Conservation (phyloP, 2,113 vertebrate genomes). For the Nerophis ophidion region DNA sequence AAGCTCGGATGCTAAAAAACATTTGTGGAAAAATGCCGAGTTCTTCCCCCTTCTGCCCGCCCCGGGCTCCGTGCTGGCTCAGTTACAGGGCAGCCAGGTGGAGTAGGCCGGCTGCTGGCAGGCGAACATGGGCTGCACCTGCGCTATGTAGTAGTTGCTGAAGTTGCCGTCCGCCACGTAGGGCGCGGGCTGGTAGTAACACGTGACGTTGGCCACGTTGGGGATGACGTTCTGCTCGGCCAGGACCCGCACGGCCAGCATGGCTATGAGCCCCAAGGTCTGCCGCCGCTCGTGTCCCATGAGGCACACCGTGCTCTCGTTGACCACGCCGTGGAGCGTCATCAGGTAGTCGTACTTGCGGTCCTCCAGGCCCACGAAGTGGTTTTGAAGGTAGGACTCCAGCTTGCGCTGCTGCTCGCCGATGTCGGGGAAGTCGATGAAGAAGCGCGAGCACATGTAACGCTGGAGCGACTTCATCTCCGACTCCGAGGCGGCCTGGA, state of each 20-base stretch:
- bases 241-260: slow-evolving; percentile 93
- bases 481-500: slow-evolving; percentile 84
- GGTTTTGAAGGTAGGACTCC: slow-evolving; percentile 98
- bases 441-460: slow-evolving; percentile 99
- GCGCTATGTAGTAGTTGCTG: slow-evolving; percentile 98
- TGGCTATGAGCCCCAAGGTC: slow-evolving; percentile 93
- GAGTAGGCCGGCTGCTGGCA: slow-evolving; percentile 95
- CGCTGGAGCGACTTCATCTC: slow-evolving; percentile 98
- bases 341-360: slow-evolving; percentile 99
- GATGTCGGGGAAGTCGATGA: slow-evolving; percentile 98
- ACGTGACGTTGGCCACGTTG: slow-evolving; percentile 97
- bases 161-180: slow-evolving; percentile 98
- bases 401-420: slow-evolving; percentile 96
- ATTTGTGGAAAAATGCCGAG: slow-evolving; percentile 58
- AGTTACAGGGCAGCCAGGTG: slow-evolving; percentile 98
- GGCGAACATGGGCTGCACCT: slow-evolving; percentile 94
- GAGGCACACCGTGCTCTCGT: slow-evolving; percentile 98
- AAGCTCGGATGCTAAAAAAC: slow-evolving; percentile 74
- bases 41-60: slow-evolving; percentile 16
- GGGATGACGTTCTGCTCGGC: slow-evolving; percentile 98
- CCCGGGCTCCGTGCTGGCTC: slow-evolving; percentile 46
- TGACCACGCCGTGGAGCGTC: slow-evolving; percentile 95
- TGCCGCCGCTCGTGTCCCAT: slow-evolving; percentile 98
- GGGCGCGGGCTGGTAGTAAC: slow-evolving; percentile 97
- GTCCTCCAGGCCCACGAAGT: slow-evolving; percentile 98